Evolutionary conservation across 1,140 invertebrate species (phyloP), one percentile per base, ranked within the genome.

Genomic region (Lepidotrigona ventralis): DNA sequence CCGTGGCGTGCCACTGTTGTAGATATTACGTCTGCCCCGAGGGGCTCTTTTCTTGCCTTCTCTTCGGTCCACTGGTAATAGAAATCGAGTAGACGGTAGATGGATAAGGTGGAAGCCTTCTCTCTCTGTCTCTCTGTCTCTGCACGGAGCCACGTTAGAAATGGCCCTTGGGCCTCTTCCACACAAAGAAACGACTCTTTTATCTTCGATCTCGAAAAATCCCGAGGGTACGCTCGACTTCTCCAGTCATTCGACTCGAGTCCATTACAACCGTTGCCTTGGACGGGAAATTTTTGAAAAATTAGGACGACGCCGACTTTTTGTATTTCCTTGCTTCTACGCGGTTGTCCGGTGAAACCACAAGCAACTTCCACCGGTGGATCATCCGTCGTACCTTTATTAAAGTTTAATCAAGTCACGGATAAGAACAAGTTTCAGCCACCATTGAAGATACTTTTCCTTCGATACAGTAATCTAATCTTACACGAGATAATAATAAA

Each of bases 81-180:
- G 74, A 82, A 73, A 81, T 69, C 54, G 85, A 58, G 23, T 72
- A 78, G 84, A 85, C 82, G 53, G 60, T 82, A 82, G 58, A 51
- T n/a, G 54, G 85, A 86, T 86, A 86, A 86, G 60, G 56, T 66
- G 75, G 69, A 86, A 63, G 83, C 51, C 12, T 33, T 33, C 33
- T 33, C 33, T 33, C 84, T 77, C 63, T 29, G 19, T 33, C 69
- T 71, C 5, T 46, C 33, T 33, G 33, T 46, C 39, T 46, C 39
- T 46, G 39, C 33, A 39, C 21, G 21, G 54, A n/a, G 2, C 5
- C 17, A 12, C 26, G 46, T 14, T 51, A 17, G 58, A 64, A 64
- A 76, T 51, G 39, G 74, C 58, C 74, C 60, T 76, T 63, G 74
- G 58, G 58, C 74, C 74, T 63, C 39, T 8, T 53, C 26, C 9